Conservation (phyloP, 2,797 vertebrate genomes). For the Poeciliopsis presidionis region DNA sequence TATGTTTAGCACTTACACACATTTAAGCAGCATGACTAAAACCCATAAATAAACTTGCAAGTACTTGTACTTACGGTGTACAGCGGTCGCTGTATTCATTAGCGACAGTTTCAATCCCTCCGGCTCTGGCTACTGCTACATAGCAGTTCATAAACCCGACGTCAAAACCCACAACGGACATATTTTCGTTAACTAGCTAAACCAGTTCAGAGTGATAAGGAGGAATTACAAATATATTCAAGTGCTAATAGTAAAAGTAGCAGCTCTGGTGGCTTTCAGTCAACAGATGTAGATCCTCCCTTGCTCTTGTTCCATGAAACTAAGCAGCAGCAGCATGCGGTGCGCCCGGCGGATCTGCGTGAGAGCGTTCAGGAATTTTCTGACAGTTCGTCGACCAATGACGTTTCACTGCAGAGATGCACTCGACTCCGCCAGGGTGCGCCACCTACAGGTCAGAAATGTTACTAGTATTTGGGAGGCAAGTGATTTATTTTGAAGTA, state of each 20-base stretch:
- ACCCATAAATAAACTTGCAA: fast-evolving
- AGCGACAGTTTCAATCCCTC: slow-evolving; percentile 93
- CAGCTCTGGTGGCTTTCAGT: slow-evolving; percentile 44
- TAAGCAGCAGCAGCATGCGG: slow-evolving; percentile 72
- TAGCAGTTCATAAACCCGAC: slow-evolving; percentile 96
- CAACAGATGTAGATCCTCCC: slow-evolving; percentile 59
- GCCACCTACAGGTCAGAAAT: slow-evolving; percentile 26
- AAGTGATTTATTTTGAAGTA: background rate
- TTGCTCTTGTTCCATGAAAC: slow-evolving; percentile 74
- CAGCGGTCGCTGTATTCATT: slow-evolving; percentile 96
- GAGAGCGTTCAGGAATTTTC: slow-evolving; percentile 72
- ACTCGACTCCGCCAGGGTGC: background rate
- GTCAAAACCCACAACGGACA: slow-evolving; percentile 95
- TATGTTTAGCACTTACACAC: fast-evolving
- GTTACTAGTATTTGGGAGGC: background rate
- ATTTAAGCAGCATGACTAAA: background rate
- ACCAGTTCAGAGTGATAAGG: slow-evolving; percentile 7
- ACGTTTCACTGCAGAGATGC: slow-evolving; percentile 39
- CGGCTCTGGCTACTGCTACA: slow-evolving; percentile 94
- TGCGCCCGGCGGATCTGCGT: slow-evolving; percentile 64
- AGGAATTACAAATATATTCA: slow-evolving; percentile 24
- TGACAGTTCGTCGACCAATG: slow-evolving; percentile 54
- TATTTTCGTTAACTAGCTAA: slow-evolving; percentile 57
- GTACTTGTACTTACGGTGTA: slow-evolving; percentile 89
- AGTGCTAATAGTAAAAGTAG: slow-evolving; percentile 29